Conservation (phyloP, 2,888 invertebrate species). For the Stenchaetothrips biformis region DNA sequence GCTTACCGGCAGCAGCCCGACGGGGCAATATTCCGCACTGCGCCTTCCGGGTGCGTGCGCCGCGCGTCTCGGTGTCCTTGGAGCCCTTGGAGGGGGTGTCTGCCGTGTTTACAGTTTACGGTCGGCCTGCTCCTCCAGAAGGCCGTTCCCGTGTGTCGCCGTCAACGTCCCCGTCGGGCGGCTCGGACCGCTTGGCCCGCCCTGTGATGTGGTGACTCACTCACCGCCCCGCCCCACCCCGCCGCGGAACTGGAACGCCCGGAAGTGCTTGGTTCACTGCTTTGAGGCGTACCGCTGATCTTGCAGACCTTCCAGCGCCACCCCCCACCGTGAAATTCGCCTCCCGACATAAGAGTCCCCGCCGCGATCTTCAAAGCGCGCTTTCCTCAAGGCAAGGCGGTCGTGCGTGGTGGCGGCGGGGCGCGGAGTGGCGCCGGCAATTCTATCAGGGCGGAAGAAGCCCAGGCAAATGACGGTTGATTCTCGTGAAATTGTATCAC, state of each 20-base stretch:
- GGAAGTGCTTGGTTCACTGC: conserved; percentile 4
- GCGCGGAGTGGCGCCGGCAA: not conserved
- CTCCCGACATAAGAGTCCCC: not conserved
- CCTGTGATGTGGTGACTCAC: not conserved
- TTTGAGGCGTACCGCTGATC: conserved; percentile 3
- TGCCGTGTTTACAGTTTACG: no score
- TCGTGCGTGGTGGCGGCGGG: not conserved
- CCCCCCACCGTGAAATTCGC: not conserved
- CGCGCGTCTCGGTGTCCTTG: no score
- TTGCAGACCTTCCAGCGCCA: not conserved
- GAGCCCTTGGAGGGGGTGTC: no score
- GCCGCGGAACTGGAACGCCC: not conserved
- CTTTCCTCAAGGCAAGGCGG: not conserved
- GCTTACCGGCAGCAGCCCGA: no score
- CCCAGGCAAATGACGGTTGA: conserved; percentile 13
- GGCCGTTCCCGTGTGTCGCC: no score
- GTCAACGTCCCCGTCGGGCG: no score
- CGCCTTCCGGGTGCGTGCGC: no score
- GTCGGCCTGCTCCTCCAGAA: no score
- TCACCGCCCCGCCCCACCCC: not conserved
- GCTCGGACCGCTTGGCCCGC: not conserved
- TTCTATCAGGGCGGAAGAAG: conserved; percentile 18
- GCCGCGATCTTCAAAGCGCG: not conserved
- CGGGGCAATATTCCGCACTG: no score
- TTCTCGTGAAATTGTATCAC: conserved; percentile 18